Percentiles rank a stretch among this genome's conserved stretches.
These are phyloP conservation scores for Coryphaenoides rupestris DNA, from an alignment of 2,113 vertebrate genomes.

Conservation along the genomic window DNA sequence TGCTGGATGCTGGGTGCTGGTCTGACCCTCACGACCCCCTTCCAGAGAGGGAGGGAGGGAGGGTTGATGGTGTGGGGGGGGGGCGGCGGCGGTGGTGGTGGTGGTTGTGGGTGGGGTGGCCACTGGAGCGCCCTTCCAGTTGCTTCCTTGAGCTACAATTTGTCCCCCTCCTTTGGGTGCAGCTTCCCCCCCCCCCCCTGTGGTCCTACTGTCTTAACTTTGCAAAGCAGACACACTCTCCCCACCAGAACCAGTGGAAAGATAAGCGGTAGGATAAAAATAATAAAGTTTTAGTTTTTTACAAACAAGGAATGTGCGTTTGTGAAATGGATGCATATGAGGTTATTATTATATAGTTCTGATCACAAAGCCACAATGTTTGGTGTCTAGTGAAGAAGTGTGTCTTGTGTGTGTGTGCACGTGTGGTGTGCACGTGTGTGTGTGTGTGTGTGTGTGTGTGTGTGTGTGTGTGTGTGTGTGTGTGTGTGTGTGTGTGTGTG, in stretches of 20 bases:
- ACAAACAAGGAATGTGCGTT: too few species aligned
- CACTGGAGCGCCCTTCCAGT: slow-evolving; percentile 34
- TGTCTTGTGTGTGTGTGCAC: slow-evolving; percentile 25
- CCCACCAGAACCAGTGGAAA: background rate
- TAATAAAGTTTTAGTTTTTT: too few species aligned
- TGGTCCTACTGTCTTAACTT: slow-evolving; percentile 56
- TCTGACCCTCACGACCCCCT: slow-evolving; percentile 54
- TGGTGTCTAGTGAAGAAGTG: slow-evolving; percentile 7
- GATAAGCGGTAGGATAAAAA: too few species aligned
- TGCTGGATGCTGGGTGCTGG: slow-evolving; percentile 24
- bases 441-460: slow-evolving; percentile 16
- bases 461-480: slow-evolving; percentile 23
- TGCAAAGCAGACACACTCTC: slow-evolving; percentile 14
- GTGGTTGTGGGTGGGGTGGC: background rate
- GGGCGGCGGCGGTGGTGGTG: too few species aligned
- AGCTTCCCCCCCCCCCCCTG: slow-evolving; percentile 54
- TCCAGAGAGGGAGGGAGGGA: slow-evolving; percentile 26
- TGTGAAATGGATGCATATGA: too few species aligned
- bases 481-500: slow-evolving; percentile 31
- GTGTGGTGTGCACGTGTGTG: slow-evolving; percentile 27
- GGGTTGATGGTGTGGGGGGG: slow-evolving; percentile 15
- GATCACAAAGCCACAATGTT: background rate
- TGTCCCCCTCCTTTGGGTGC: slow-evolving; percentile 57
- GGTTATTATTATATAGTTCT: background rate
- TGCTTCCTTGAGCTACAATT: slow-evolving; percentile 51